Evolutionary conservation across 2,888 invertebrate genomes (phyloP).

Genomic region (Ophion obscuratus): DNA sequence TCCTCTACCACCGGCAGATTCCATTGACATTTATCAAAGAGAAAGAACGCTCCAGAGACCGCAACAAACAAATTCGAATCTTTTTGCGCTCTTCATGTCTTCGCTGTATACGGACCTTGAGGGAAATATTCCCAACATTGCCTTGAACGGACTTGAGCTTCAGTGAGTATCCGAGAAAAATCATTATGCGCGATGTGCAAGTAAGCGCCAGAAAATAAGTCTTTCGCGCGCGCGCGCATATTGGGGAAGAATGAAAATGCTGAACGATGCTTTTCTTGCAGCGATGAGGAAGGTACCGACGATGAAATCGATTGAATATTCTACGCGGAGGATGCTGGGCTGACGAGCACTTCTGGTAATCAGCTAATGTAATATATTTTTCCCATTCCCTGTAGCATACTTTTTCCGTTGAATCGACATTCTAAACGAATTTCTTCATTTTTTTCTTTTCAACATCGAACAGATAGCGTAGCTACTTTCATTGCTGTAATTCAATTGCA

Average conservation of each 20-base stretch:
- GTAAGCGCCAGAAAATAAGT: not conserved
- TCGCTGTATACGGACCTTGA: conserved; percentile 90
- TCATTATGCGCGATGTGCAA: not conserved
- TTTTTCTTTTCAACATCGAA: not conserved
- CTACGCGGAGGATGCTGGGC: not conserved
- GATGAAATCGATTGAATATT: conserved; percentile 66
- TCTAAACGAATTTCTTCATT: not conserved
- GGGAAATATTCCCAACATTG: conserved; percentile 65
- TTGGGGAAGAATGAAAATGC: not conserved
- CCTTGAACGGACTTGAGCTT: conserved; percentile 69
- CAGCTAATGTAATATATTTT: conserved; percentile 37
- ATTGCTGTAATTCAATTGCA: not conserved
- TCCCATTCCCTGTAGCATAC: conserved; percentile 7
- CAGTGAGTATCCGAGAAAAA: conserved; percentile 69
- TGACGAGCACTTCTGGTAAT: not conserved
- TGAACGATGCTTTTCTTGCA: conserved; percentile 48
- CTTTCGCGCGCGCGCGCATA: not conserved
- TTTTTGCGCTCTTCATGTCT: conserved; percentile 85
- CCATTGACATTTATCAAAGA: conserved; percentile 89
- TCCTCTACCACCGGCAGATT: conserved; percentile 91
- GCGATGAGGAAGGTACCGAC: conserved; percentile 58
- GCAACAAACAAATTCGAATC: conserved; percentile 75
- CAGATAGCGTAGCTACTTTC: not conserved
- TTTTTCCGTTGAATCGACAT: not conserved
- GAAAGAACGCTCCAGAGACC: conserved; percentile 79